phyloP scores from a whole-genome alignment of 2,888 invertebrate species.

The Monoplex corrugatus region DNA sequence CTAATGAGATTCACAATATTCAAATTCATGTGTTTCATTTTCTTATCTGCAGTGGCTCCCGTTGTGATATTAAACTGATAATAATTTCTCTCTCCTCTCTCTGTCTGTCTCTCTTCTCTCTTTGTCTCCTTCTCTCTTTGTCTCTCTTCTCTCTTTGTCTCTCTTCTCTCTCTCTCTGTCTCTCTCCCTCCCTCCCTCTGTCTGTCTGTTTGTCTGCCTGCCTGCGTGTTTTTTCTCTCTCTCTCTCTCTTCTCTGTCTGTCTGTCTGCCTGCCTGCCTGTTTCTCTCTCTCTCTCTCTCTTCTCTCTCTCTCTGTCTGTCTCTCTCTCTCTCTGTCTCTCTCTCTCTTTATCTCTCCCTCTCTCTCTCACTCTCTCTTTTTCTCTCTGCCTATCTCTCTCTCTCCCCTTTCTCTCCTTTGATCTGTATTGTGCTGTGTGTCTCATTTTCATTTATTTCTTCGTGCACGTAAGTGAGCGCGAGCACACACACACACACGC shows the following conservation, averaged over 20 bases:
- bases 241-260: slow-evolving; percentile 29
- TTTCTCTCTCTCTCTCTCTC: slow-evolving; percentile 15
- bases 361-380: background rate
- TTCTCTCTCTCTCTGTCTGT: background rate
- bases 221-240: background rate
- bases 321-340: background rate
- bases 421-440: background rate
- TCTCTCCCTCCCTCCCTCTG: background rate
- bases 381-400: background rate
- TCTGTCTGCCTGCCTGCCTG: background rate
- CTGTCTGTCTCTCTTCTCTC: background rate
- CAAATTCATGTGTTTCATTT: too few relatives aligned
- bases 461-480: too few relatives aligned
- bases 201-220: background rate
- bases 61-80: too few relatives aligned
- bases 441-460: background rate
- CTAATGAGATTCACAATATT: too few relatives aligned
- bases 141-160: background rate
- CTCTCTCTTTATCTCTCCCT: background rate
- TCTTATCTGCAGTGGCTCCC: background rate
- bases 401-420: background rate
- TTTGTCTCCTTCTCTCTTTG: background rate
- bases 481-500: too few relatives aligned
- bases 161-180: background rate
- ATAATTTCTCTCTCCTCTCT: background rate